Conservation (phyloP, 2,797 vertebrate species). For the Podargus strigoides region DNA sequence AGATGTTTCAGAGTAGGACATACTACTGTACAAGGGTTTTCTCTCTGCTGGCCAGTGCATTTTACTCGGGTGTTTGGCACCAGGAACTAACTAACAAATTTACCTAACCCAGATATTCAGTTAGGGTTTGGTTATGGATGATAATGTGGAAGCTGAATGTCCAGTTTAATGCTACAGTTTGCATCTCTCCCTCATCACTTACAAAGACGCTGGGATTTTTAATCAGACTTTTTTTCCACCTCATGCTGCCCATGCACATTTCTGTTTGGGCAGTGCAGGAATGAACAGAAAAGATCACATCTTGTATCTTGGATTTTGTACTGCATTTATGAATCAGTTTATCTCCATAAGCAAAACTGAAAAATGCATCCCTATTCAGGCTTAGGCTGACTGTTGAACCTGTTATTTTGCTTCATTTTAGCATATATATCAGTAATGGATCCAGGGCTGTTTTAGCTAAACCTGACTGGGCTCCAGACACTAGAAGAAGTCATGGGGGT, state of each 20-base stretch:
- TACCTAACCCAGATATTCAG: neutral
- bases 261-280: neutral
- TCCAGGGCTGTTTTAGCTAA: neutral
- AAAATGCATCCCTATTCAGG: neutral
- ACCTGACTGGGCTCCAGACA: neutral
- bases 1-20: neutral
- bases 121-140: neutral
- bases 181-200: neutral
- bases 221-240: neutral
- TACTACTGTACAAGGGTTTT: neutral
- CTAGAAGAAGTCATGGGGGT: neutral
- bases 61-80: neutral
- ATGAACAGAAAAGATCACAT: neutral
- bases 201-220: neutral
- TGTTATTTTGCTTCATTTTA: neutral
- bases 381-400: neutral
- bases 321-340: neutral
- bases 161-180: neutral
- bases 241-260: neutral
- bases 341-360: neutral
- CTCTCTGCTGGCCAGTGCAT: rapidly evolving
- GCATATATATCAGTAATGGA: neutral
- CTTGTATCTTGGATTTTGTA: neutral
- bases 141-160: neutral
- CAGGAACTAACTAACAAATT: neutral